These are phyloP conservation scores for Oreochromis aureus DNA, from an alignment of 2,113 vertebrate genomes.

Conservation along the genomic window DNA sequence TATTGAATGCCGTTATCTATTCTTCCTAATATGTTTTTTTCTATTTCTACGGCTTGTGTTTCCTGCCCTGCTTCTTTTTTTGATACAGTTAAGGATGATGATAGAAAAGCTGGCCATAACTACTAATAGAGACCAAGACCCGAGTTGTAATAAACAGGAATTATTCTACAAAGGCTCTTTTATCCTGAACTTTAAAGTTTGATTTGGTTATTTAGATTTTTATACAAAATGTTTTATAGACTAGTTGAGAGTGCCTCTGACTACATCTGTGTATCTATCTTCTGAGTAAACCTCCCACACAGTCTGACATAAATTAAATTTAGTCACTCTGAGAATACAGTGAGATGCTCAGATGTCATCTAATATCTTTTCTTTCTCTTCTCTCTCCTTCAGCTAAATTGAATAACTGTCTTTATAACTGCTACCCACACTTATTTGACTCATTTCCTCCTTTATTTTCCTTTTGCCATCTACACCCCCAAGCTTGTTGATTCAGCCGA, in stretches of 20 bases:
- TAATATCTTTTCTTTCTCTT: slow-evolving; percentile 5
- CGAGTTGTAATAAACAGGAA: neutral
- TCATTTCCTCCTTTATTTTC: slow-evolving; percentile 30
- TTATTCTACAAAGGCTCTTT: neutral
- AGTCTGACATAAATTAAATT: slow-evolving; percentile 18
- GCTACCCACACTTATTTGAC: slow-evolving; percentile 23
- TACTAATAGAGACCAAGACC: neutral
- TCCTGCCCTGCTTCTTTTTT: neutral
- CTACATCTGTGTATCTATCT: slow-evolving; percentile 9
- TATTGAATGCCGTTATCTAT: neutral
- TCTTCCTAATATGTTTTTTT: neutral
- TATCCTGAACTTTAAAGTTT: neutral
- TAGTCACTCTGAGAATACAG: slow-evolving; percentile 23
- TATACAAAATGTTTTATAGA: neutral
- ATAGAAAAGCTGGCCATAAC: neutral
- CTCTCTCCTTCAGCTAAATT: slow-evolving; percentile 8
- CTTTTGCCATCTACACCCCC: neutral
- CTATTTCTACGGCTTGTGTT: neutral
- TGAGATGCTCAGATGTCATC: slow-evolving; percentile 34
- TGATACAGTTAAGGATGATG: neutral
- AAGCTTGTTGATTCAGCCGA: slow-evolving; percentile 34
- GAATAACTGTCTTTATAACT: slow-evolving; percentile 13
- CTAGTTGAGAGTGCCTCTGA: neutral
- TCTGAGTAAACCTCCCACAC: slow-evolving; percentile 18
- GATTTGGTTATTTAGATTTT: neutral